Percentiles rank a stretch among this genome's conserved stretches.
phyloP scores from a whole-genome alignment of 2,797 vertebrate genomes.

The Sciurus carolinensis region DNA sequence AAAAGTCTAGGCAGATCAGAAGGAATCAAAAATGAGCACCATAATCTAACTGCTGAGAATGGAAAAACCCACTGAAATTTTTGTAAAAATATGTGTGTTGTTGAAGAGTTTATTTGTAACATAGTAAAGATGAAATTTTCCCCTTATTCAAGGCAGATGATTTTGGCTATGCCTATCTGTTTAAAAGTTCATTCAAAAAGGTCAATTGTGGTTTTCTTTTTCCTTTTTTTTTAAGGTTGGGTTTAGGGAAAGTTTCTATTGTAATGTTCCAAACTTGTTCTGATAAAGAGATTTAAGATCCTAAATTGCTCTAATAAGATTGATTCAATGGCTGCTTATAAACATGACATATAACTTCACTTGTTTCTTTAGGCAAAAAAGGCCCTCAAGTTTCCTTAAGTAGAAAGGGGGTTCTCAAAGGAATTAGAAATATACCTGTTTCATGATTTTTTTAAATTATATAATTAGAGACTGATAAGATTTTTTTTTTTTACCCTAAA shows the following conservation, averaged over 20 bases:
- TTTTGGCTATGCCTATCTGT: neutral
- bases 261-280: neutral
- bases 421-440: neutral
- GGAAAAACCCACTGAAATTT: neutral
- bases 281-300: neutral
- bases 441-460: conserved; percentile 45
- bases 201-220: neutral
- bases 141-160: neutral
- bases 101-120: neutral
- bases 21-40: neutral
- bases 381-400: neutral
- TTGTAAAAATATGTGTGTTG: neutral
- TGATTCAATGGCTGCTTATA: neutral
- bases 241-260: conserved; percentile 11
- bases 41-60: conserved; percentile 10
- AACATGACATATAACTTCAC: neutral
- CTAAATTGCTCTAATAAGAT: neutral
- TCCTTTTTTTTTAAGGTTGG: neutral
- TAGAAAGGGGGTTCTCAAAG: neutral
- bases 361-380: conserved; percentile 21
- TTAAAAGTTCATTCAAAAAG: conserved; percentile 33
- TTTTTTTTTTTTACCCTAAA: conserved; percentile 17
- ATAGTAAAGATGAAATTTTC: conserved; percentile 44
- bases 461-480: conserved; percentile 29
- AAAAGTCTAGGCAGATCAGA: neutral